A percentile compares a stretch with the other conserved stretches of the same genome.
These are phyloP conservation scores for Creontiades dilutus DNA, from an alignment of 2,888 invertebrate species.

Conservation along the genomic window DNA sequence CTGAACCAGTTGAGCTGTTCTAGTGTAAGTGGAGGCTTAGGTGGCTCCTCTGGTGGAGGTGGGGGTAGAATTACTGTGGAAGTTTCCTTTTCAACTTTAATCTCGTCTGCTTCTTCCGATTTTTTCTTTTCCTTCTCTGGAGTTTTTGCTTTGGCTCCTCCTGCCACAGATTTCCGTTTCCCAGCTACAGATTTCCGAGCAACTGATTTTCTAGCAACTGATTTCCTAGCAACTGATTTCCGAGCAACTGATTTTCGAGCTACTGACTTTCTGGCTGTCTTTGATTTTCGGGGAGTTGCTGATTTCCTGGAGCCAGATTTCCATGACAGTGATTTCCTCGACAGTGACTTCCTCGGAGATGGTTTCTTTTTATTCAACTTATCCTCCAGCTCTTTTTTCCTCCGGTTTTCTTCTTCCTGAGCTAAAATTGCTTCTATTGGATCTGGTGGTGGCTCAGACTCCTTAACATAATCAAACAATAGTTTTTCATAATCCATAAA, in stretches of 20 bases:
- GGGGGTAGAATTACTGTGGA: neutral
- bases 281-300: conserved; percentile 26
- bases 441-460: conserved; percentile 50
- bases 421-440: conserved; percentile 11
- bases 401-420: neutral
- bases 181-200: neutral
- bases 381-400: neutral
- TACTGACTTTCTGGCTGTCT: conserved; percentile 32
- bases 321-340: conserved; percentile 56
- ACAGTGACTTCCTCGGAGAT: conserved; percentile 19
- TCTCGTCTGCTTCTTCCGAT: neutral
- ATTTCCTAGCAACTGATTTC: conserved; percentile 44
- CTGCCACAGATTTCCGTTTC: neutral
- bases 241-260: conserved; percentile 23
- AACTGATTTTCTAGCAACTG: conserved; percentile 9
- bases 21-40: conserved; percentile 34
- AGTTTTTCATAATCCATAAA: conserved; percentile 64
- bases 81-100: neutral
- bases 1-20: conserved; percentile 43
- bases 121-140: neutral
- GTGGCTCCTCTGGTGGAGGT: conserved; percentile 44
- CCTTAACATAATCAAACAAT: conserved; percentile 56
- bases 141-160: neutral
- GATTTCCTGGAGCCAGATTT: conserved; percentile 59
- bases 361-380: conserved; percentile 23